Conservation (phyloP, 2,113 vertebrate species). For the Etia nguti region DNA sequence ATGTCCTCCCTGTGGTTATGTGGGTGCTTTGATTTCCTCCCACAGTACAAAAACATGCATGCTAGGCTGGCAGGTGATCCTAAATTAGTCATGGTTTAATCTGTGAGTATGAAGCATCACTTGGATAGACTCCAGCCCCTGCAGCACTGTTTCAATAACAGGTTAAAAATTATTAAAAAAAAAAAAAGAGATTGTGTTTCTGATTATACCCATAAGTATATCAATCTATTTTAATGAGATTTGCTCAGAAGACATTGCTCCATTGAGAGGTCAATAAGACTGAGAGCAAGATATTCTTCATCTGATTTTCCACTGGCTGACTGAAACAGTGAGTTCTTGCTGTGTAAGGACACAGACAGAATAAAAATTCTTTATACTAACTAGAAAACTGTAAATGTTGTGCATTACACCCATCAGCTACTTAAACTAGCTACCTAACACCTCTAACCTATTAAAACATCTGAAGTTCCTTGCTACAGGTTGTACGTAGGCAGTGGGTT, state of each 20-base stretch:
- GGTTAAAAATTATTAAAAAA: background rate
- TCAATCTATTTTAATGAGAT: background rate
- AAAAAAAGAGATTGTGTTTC: background rate
- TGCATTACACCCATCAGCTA: background rate
- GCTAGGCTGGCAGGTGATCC: background rate
- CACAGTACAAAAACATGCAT: background rate
- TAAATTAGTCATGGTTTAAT: background rate
- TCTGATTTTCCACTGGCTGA: background rate
- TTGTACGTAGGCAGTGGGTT: fast-evolving
- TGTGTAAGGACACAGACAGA: background rate
- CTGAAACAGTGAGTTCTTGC: background rate
- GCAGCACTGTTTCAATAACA: background rate
- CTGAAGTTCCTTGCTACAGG: background rate
- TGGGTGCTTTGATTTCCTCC: background rate
- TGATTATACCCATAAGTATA: background rate
- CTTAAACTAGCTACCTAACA: background rate
- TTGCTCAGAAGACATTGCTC: background rate
- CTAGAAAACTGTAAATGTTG: background rate
- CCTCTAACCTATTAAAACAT: background rate
- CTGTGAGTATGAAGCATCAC: fast-evolving
- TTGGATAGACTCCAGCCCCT: fast-evolving
- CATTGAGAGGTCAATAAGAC: background rate
- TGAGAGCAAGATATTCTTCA: background rate
- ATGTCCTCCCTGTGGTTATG: background rate
- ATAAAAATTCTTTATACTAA: background rate